Base-by-base conservation (phyloP, 2,797 vertebrate species). In the Lepus townsendii region DNA sequence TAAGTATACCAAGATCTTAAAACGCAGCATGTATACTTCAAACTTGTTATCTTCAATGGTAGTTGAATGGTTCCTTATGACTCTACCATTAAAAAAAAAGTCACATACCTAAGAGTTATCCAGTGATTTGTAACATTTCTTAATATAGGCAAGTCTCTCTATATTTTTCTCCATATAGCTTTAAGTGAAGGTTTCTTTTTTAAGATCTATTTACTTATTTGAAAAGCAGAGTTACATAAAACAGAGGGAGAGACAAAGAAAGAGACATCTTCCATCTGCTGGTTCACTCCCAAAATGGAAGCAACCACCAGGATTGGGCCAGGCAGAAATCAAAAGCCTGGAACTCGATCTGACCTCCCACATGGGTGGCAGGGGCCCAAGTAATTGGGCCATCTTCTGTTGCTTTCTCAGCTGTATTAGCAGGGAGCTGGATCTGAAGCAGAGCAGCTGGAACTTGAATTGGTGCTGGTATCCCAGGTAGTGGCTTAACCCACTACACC, bases 81-180 rank as follows among this genome's bases (percentile, higher is more conserved):
- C 7, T 47, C 13, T 24, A 42, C 0, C 75, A 0, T 13, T 52
- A 30, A 38, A 47, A 80, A 52, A 93, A 90, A 65, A 85, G 52
- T 73, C n/a, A 16, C 35, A 80, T 50, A 83, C 38, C 63, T 80
- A 77, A 65, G 5, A 63, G 19, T 71, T 60, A 86, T 72, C 38
- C 42, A 42, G 11, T 65, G 7, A 85, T 78, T 71, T 71, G 3
- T 30, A 73, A 68, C 66, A 92, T 72, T 95, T 88, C 24, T 68
- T 7, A 84, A 47, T 32, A 62, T 9, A 62, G 5, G 26, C n/a
- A 87, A 68, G 69, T 79, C 3, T 78, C 38, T n/a, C 7, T 60
- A 80, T 32, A 30, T 66, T 89, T 91, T 94, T 83, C 86, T 79
- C 30, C 66, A 52, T 52, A 62, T 17, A 68, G 60, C 12, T 62